Evolutionary conservation across 2,113 vertebrate species (phyloP), one percentile per base, ranked within the genome.

Genomic region (Ardeotis arabs): DNA sequence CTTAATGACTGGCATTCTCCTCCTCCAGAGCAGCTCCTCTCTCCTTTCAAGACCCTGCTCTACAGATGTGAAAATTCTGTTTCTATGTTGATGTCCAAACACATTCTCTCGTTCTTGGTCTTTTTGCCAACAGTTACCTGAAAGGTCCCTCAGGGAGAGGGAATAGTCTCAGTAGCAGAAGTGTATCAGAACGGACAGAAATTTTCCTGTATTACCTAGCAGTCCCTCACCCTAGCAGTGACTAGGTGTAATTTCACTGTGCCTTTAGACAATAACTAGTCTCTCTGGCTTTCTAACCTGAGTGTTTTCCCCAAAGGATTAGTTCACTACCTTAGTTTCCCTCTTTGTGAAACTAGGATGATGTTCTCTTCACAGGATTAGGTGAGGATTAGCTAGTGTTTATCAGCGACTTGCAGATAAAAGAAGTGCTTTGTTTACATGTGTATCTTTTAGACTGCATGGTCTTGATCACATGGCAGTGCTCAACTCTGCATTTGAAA

Each of bases 341-440:
- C 66, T 66, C 76, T 93, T 85, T 55, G 74, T 92, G 78, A 77
- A 92, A 49, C 58, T 10, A 8, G 58, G 86, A 82, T 92, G 84
- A 79, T 95, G 89, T 82, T 90, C 92, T 82, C 53, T 68, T 93
- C 88, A 33, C 68, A 73, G 83, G 86, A 95, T 96, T 96, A 97
- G 92, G 89, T 91, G 89, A 72, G 86, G 96, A 95, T 93, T 96
- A 95, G 90, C 89, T 64, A 10, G 56, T 87, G 83, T 94, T 94
- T 89, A 91, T 87, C 92, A 72, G 76, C 0, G 3, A 78, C 44
- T 96, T 73, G 77, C 76, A 92, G 92, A 95, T 96, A 78, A 82
- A 87, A 94, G 56, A 63, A 80, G 33, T 41, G 39, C 49, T 92
- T 90, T 94, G 84, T 93, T 93, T 94, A 92, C 80, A 35, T 19